A percentile compares a stretch with the other conserved stretches of the same genome.
Conservation (phyloP, 2,888 invertebrate genomes). For the Trichopria drosophilae region DNA sequence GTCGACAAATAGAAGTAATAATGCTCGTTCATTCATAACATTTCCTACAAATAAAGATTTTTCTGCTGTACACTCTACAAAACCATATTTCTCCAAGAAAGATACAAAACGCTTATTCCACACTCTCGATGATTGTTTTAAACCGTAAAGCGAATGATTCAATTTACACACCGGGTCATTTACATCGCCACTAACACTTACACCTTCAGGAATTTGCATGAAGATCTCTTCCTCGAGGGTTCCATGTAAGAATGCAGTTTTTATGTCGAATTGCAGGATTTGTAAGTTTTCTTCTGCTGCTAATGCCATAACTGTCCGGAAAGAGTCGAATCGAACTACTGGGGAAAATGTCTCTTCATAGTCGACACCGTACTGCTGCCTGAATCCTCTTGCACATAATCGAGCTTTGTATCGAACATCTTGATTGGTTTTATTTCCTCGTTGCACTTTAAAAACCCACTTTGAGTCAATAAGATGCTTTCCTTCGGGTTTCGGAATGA, state of each 20-base stretch:
- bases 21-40: slow-evolving; percentile 10
- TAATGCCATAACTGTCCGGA: slow-evolving; percentile 27
- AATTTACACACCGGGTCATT: too few relatives aligned
- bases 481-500: not conserved
- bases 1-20: slow-evolving; percentile 12
- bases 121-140: slow-evolving; percentile 24
- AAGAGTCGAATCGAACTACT: slow-evolving; percentile 26
- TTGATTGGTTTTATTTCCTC: not conserved
- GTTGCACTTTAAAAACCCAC: slow-evolving; percentile 21
- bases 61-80: slow-evolving; percentile 19
- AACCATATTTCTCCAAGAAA: slow-evolving; percentile 13
- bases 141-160: slow-evolving; percentile 17
- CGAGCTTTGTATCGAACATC: slow-evolving; percentile 7
- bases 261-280: slow-evolving; percentile 30
- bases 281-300: slow-evolving; percentile 27
- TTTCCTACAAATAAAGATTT: slow-evolving; percentile 18
- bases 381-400: slow-evolving; percentile 25
- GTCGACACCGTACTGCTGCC: slow-evolving; percentile 18
- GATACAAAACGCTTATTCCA: slow-evolving; percentile 21
- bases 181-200: too few relatives aligned
- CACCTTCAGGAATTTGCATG: slow-evolving; percentile 29
- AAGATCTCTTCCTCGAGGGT: slow-evolving; percentile 28
- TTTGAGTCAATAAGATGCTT: slow-evolving; percentile 19
- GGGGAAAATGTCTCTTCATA: slow-evolving; percentile 32
- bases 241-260: slow-evolving; percentile 33